These are phyloP conservation scores for Diaphora mendica DNA, from an alignment of 2,888 invertebrate genomes.

Conservation along the genomic window DNA sequence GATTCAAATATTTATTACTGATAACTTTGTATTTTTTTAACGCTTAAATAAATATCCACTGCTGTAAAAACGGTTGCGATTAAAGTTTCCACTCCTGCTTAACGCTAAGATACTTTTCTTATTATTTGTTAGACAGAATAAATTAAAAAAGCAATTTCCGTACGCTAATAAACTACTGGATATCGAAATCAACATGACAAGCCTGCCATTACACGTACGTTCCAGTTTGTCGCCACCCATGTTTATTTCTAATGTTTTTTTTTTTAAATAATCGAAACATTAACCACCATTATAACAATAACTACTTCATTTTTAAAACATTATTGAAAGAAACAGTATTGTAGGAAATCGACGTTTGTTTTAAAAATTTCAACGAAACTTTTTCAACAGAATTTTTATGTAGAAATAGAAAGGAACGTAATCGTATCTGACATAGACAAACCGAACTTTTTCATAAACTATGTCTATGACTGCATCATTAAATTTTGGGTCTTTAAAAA, in stretches of 20 bases:
- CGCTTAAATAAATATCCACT: slow-evolving; percentile 28
- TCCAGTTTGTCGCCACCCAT: slow-evolving; percentile 38
- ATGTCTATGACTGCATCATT: background rate
- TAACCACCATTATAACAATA: background rate
- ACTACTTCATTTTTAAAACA: background rate
- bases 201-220: slow-evolving; percentile 73
- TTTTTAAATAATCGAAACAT: background rate
- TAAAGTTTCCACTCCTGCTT: slow-evolving; percentile 20
- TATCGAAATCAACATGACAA: slow-evolving; percentile 75
- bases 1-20: slow-evolving; percentile 70
- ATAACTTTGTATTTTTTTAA: slow-evolving; percentile 51
- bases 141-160: slow-evolving; percentile 43
- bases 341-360: background rate
- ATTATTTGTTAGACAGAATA: slow-evolving; percentile 36
- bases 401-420: background rate
- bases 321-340: background rate
- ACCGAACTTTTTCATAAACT: background rate
- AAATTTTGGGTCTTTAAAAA: too few species aligned
- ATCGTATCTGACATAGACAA: background rate
- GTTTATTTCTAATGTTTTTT: background rate
- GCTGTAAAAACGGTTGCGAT: slow-evolving; percentile 24
- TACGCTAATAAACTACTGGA: slow-evolving; percentile 60
- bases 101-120: slow-evolving; percentile 29
- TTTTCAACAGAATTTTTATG: background rate
- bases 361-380: too few species aligned